A percentile compares a stretch with the other conserved stretches of the same genome.
Conservation (phyloP, 2,797 vertebrate species). For the Ispidina picta region DNA sequence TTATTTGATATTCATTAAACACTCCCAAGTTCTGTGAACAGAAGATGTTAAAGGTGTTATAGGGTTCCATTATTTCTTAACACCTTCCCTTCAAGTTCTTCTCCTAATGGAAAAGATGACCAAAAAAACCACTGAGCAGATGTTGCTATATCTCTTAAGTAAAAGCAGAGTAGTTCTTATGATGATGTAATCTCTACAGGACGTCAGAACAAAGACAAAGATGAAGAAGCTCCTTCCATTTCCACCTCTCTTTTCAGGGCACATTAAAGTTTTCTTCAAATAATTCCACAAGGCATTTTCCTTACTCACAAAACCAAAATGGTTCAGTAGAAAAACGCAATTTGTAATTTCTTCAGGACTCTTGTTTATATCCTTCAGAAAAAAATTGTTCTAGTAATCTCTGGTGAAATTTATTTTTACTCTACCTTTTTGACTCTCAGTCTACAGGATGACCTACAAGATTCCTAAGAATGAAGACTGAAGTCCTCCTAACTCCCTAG, state of each 20-base stretch:
- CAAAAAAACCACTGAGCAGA: background rate
- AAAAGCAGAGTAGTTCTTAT: background rate
- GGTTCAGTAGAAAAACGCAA: slow-evolving; percentile 11
- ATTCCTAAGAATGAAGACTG: background rate
- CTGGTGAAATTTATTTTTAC: background rate
- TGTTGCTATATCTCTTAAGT: background rate
- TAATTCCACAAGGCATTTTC: slow-evolving; percentile 40
- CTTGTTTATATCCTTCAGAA: background rate
- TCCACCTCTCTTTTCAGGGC: no score
- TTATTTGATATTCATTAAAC: background rate
- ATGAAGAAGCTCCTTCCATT: background rate
- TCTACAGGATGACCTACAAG: background rate
- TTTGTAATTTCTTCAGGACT: slow-evolving; percentile 45
- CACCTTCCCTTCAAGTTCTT: background rate
- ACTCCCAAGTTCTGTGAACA: background rate
- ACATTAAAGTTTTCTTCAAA: background rate
- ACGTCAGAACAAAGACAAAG: background rate
- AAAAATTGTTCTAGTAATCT: background rate
- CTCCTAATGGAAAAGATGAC: background rate
- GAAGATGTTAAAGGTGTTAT: background rate
- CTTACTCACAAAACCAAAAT: slow-evolving; percentile 31
- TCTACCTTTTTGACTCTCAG: background rate
- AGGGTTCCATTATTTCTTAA: background rate
- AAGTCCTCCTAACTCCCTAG: background rate
- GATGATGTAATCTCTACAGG: background rate